Conservation (phyloP, 1,140 invertebrate genomes). For the Protaetia brevitarsis region DNA sequence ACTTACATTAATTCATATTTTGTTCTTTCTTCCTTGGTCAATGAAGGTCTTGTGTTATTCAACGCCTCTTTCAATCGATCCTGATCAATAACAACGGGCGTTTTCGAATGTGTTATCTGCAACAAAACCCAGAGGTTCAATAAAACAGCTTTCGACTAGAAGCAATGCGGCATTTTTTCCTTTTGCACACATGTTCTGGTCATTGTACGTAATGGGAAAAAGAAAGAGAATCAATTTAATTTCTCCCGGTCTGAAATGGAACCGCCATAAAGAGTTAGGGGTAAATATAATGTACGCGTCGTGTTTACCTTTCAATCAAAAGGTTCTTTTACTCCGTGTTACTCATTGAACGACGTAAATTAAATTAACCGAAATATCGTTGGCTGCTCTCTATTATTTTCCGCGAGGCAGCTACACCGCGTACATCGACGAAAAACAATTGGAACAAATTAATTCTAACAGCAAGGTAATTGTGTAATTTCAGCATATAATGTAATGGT, state of each 20-base stretch:
- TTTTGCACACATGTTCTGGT: neutral
- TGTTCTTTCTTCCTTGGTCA: constrained; percentile 56
- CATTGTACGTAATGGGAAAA: neutral
- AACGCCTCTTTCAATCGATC: constrained; percentile 58
- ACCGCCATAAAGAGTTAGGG: neutral
- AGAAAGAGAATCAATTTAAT: neutral
- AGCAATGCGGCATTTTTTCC: neutral
- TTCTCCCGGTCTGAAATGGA: neutral
- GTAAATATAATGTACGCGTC: neutral
- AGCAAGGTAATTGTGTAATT: constrained; percentile 17
- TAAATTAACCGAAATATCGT: constrained; percentile 34
- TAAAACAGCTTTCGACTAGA: neutral
- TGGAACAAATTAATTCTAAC: constrained; percentile 20
- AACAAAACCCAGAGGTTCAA: constrained; percentile 5
- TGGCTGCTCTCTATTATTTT: neutral
- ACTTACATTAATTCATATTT: no score
- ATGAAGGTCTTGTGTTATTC: constrained; percentile 62
- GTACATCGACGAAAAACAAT: constrained; percentile 10
- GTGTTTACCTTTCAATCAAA: neutral
- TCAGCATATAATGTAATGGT: neutral
- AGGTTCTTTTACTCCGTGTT: constrained; percentile 9
- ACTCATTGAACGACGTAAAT: constrained; percentile 22
- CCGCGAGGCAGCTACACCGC: neutral
- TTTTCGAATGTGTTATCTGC: neutral
- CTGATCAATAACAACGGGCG: constrained; percentile 44